phyloP scores from a whole-genome alignment of 2,113 vertebrate genomes.

The Pangasianodon hypophthalmus region DNA sequence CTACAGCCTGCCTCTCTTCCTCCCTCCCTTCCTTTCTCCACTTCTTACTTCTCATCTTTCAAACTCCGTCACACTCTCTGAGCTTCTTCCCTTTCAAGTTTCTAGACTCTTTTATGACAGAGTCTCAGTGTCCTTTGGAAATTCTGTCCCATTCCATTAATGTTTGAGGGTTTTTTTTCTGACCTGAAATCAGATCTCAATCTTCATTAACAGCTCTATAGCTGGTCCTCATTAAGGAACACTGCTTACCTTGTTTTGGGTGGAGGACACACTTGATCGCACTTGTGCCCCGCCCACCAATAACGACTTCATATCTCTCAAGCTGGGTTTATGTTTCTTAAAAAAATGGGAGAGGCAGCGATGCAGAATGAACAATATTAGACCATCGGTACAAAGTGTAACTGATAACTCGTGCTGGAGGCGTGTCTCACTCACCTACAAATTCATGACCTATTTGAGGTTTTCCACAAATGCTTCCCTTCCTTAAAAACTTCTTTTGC shows the following conservation, averaged over 20 bases:
- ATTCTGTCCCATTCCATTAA: neutral
- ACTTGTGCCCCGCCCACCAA: slow-evolving; percentile 15
- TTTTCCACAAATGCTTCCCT: neutral
- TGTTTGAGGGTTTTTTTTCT: neutral
- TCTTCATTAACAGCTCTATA: neutral
- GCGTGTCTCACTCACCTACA: neutral
- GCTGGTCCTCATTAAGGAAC: neutral
- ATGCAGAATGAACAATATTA: neutral
- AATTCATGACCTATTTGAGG: slow-evolving; percentile 6
- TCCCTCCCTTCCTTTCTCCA: neutral
- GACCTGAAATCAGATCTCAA: neutral
- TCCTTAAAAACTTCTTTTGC: no score
- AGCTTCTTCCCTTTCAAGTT: neutral
- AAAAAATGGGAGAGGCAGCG: neutral
- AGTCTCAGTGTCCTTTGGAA: neutral
- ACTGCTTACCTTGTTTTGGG: slow-evolving; percentile 1
- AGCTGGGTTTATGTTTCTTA: neutral
- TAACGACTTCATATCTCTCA: slow-evolving; percentile 15
- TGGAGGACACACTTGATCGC: neutral
- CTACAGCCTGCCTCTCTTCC: neutral
- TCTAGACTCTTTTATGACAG: neutral
- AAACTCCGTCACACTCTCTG: neutral
- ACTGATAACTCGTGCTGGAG: slow-evolving; percentile 17
- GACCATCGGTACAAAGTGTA: slow-evolving; percentile 17
- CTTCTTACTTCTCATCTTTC: neutral